A percentile compares a stretch with the other conserved stretches of the same genome.
Evolutionary conservation across 2,797 vertebrate species (phyloP).

Genomic region (Danio tinwini): DNA sequence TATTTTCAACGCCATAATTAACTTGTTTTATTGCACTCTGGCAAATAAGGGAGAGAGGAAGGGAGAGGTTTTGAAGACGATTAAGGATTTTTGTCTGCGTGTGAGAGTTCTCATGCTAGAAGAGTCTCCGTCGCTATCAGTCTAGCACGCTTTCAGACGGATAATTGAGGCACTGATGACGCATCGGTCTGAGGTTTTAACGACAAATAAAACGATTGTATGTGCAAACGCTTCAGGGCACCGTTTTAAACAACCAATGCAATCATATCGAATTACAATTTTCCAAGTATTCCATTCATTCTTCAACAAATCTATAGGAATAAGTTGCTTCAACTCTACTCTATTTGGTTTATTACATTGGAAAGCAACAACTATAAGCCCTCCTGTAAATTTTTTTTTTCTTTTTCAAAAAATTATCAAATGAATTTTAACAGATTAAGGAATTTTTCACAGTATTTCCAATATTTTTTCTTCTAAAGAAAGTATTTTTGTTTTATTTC

Average conservation of each 20-base stretch:
- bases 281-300: conserved; percentile 15
- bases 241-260: conserved; percentile 23
- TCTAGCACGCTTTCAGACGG: conserved; percentile 20
- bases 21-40: conserved; percentile 78
- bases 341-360: no score
- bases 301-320: background rate
- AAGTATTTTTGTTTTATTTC: no score
- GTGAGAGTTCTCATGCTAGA: conserved; percentile 25
- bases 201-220: conserved; percentile 23
- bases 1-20: conserved; percentile 78
- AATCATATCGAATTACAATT: conserved; percentile 6
- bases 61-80: conserved; percentile 75
- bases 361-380: no score
- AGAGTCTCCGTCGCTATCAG: conserved; percentile 23
- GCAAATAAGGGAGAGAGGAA: conserved; percentile 70
- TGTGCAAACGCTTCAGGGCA: conserved; percentile 28
- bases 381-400: no score
- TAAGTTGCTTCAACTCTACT: background rate
- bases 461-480: no score
- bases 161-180: conserved; percentile 36
- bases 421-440: no score
- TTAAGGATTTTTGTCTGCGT: conserved; percentile 72
- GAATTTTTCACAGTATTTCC: no score
- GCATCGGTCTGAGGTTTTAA: conserved; percentile 25
- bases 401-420: no score